Base-by-base conservation (phyloP, 1,140 invertebrate genomes). In the Drosophila chauvacae region DNA sequence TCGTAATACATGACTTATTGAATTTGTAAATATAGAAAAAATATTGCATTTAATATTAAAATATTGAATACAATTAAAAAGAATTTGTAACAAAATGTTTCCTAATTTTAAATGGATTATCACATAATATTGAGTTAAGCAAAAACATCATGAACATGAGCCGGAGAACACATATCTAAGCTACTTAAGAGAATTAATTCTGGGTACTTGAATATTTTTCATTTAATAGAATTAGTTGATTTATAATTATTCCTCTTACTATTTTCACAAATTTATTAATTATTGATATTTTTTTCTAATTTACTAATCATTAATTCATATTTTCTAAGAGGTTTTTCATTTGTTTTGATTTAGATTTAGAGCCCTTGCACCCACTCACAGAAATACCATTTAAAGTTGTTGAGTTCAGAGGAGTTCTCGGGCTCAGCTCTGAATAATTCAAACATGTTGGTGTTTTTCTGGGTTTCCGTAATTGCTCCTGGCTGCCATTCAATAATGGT, bases 401-500 rank as follows among this genome's bases (percentile, higher is more conserved):
- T 5, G 14, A 20, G 7, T 16, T 20, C 11, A 28, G 10, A 28
- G 11, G 11, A 33, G 11, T 18, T 35, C 13, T 13, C 18, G 13
- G 13, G 0, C 13, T 35, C 0, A 35, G n/a, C 18, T 18, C n/a
- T 53, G n/a, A 53, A 53, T 35, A 53, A 33, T 53, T 20, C 13
- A 53, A 20, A 35, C 4, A 14, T 53, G 11, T 35, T 37, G 11
- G 18, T 37, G 51, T 37, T 37, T 55, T 16, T 55, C 16, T 10
- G 18, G 51, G 7, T 35, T 23, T 9, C 30, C 7, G 50, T 35
- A 53, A 53, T 33, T 53, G 50, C 28, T 48, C 2, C 47, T 48
- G 23, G 23, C 10, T 30, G 48, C 48, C 51, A 53, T 35, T 53
- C 51, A 53, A 53, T 53, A 53, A 20, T 20, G 18, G 18, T 9